Conservation (phyloP, 2,888 invertebrate genomes). For the Epistrophe grossulariae region DNA sequence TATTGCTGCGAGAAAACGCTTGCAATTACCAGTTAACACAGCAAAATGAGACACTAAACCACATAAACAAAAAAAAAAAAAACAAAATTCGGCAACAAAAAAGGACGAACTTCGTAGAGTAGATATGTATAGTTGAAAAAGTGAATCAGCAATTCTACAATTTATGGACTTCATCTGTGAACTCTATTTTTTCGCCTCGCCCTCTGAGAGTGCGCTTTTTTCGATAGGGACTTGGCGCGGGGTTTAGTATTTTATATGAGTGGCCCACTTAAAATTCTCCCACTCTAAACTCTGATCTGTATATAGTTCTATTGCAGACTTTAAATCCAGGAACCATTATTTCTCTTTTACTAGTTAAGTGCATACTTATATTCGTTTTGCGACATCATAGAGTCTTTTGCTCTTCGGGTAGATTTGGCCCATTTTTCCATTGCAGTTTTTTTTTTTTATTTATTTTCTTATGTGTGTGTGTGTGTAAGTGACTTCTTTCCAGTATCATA, state of each 20-base stretch:
- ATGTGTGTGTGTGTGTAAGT: not conserved
- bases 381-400: constrained; percentile 52
- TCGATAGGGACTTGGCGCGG: not conserved
- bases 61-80: constrained; percentile 36
- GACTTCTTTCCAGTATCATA: not conserved
- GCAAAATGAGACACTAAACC: constrained; percentile 58
- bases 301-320: constrained; percentile 18
- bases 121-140: constrained; percentile 1
- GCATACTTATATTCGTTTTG: constrained; percentile 62
- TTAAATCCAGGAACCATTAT: constrained; percentile 66
- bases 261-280: constrained; percentile 48
- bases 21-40: constrained; percentile 68
- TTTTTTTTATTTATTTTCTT: not conserved
- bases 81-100: not conserved
- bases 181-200: constrained; percentile 12
- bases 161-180: constrained; percentile 44
- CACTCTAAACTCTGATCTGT: not conserved
- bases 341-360: constrained; percentile 63
- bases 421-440: constrained; percentile 27
- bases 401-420: constrained; percentile 48
- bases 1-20: constrained; percentile 52
- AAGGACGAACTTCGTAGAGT: constrained; percentile 24
- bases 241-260: constrained; percentile 20
- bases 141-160: constrained; percentile 57
- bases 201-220: constrained; percentile 1